These are phyloP conservation scores for Lepidurus apus DNA, from an alignment of 1,140 invertebrate species.

Conservation along the genomic window DNA sequence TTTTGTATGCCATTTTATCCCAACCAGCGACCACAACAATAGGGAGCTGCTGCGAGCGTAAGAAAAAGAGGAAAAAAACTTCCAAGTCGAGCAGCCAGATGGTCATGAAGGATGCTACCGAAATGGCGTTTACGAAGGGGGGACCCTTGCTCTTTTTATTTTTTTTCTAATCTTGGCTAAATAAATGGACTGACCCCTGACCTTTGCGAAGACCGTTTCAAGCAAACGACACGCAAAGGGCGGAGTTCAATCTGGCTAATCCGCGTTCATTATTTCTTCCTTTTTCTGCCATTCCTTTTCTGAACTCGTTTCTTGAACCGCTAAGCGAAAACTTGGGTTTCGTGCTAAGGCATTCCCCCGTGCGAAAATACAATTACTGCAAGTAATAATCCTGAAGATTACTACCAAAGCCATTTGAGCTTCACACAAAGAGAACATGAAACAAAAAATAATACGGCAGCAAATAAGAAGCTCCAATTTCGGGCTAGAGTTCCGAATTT, in stretches of 20 bases:
- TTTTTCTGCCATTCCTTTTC: not conserved
- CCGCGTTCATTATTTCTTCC: not conserved
- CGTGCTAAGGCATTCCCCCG: too few species aligned
- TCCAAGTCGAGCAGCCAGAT: not conserved
- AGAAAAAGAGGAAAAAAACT: not conserved
- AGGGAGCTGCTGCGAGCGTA: not conserved
- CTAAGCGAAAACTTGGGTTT: too few species aligned
- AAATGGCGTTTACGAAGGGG: slow-evolving; percentile 1
- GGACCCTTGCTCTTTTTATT: not conserved
- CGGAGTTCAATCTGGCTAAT: slow-evolving; percentile 10
- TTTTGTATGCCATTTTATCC: not conserved
- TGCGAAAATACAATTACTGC: too few species aligned
- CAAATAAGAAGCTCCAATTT: not conserved
- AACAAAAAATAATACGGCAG: too few species aligned
- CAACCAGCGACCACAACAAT: not conserved
- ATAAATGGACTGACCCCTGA: not conserved
- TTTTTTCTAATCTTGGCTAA: not conserved
- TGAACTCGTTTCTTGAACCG: too few species aligned
- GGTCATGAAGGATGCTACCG: not conserved
- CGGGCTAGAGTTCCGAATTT: not conserved
- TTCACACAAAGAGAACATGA: too few species aligned
- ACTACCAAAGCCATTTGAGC: too few species aligned
- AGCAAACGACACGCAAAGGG: slow-evolving; percentile 8
- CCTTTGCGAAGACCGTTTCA: not conserved
- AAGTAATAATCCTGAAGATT: too few species aligned